A percentile compares a stretch with the other conserved stretches of the same genome.
These are phyloP conservation scores for Pheosia tremula DNA, from an alignment of 2,888 invertebrate species.

Conservation along the genomic window DNA sequence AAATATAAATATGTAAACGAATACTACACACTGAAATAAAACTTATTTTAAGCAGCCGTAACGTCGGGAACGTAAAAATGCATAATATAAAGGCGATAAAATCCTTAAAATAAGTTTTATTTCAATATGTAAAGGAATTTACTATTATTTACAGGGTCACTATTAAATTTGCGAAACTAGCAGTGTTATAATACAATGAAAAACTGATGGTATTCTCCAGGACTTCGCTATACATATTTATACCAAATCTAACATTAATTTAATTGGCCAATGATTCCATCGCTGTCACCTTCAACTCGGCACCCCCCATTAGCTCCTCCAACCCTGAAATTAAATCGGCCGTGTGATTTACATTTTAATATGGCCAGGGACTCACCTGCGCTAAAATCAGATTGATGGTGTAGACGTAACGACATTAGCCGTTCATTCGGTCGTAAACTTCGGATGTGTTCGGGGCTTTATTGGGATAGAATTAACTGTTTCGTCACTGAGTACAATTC, in stretches of 20 bases:
- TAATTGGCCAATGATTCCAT: conserved; percentile 5
- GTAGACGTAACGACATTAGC: conserved; percentile 67
- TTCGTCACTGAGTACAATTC: neutral
- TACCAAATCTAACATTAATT: neutral
- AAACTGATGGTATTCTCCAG: no score
- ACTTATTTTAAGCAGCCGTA: no score
- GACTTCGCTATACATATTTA: no score
- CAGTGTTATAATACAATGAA: no score
- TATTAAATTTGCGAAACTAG: no score
- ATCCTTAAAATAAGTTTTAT: no score
- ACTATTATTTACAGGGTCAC: no score
- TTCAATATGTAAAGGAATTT: no score
- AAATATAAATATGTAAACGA: no score
- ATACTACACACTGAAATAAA: no score
- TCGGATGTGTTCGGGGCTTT: conserved; percentile 41
- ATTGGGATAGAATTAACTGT: conserved; percentile 62
- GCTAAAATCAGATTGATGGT: conserved; percentile 77
- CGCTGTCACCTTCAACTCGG: conserved; percentile 40
- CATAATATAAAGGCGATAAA: no score
- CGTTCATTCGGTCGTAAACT: conserved; percentile 52
- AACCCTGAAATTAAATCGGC: conserved; percentile 81
- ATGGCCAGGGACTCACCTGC: conserved; percentile 78
- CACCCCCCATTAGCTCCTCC: conserved; percentile 62
- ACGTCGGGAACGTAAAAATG: no score
- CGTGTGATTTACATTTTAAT: conserved; percentile 83